phyloP scores from a whole-genome alignment of 2,797 vertebrate species.

The Sebastiscus tertius region DNA sequence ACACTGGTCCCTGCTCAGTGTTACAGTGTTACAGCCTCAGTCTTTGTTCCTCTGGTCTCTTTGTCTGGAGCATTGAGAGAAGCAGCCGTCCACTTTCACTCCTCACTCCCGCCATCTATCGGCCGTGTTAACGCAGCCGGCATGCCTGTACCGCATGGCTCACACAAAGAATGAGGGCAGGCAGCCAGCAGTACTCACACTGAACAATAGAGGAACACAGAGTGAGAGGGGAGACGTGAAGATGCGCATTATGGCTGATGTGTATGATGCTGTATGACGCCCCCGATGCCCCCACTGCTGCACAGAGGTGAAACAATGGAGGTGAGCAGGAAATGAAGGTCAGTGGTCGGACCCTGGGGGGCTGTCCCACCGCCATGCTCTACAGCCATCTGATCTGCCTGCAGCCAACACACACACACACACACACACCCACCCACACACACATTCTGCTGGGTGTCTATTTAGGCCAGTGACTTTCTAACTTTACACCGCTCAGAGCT shows the following conservation, averaged over 20 bases:
- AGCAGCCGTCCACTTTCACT: conserved; percentile 11
- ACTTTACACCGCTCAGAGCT: conserved; percentile 32
- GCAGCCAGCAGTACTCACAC: not conserved
- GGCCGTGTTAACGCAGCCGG: conserved; percentile 8
- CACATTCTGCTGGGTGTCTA: conserved; percentile 18
- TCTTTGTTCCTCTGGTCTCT: conserved; percentile 26
- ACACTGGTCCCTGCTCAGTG: not conserved
- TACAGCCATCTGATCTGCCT: conserved; percentile 11
- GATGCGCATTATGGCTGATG: not conserved
- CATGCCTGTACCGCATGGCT: not conserved
- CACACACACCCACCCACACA: not conserved
- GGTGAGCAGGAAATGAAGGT: conserved; percentile 22
- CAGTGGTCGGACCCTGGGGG: not conserved
- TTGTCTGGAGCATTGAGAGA: conserved; percentile 15
- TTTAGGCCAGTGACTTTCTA: conserved; percentile 50
- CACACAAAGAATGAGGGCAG: conserved; percentile 36
- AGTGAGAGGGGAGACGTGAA: not conserved
- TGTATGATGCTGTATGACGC: not conserved
- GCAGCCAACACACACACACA: not conserved
- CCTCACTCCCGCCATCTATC: conserved; percentile 66
- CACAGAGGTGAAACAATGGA: conserved; percentile 3
- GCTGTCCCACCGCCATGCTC: not conserved
- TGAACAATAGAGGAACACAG: conserved; percentile 4
- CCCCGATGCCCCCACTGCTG: not conserved
- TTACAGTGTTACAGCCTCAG: not conserved